Percentiles rank a stretch among this genome's conserved stretches.
phyloP scores from a whole-genome alignment of 2,888 invertebrate species.

The Hybos culiciformis region DNA sequence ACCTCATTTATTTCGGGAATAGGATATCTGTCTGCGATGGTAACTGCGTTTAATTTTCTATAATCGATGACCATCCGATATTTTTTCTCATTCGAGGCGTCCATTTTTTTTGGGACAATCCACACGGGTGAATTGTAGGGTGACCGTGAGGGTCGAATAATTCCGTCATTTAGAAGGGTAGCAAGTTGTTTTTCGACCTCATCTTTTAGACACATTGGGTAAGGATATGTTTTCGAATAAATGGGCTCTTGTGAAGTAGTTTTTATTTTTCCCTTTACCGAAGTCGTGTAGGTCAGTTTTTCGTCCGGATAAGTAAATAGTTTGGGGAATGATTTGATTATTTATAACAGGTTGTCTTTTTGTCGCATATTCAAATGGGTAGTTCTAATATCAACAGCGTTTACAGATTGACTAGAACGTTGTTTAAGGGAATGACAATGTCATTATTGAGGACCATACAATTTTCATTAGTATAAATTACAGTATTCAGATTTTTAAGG shows the following conservation, averaged over 20 bases:
- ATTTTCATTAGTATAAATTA: slow-evolving; percentile 5
- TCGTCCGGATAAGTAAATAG: slow-evolving; percentile 2
- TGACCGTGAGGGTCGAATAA: slow-evolving; percentile 11
- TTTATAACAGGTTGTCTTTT: neutral
- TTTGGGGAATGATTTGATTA: neutral
- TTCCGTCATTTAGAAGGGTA: slow-evolving; percentile 7
- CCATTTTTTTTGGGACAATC: slow-evolving; percentile 9
- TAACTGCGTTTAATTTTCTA: slow-evolving; percentile 7
- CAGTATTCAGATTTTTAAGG: neutral
- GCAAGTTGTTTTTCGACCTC: slow-evolving; percentile 8
- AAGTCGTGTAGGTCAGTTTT: slow-evolving; percentile 10
- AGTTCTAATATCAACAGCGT: neutral
- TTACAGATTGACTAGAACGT: slow-evolving; percentile 1
- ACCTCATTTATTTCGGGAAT: slow-evolving; percentile 6
- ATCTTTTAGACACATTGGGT: slow-evolving; percentile 6
- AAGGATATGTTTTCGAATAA: slow-evolving; percentile 10
- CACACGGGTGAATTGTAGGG: slow-evolving; percentile 11
- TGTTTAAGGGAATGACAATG: slow-evolving; percentile 5
- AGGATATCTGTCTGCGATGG: slow-evolving; percentile 7
- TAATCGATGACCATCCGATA: slow-evolving; percentile 7
- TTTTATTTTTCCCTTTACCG: slow-evolving; percentile 10
- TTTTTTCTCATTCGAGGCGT: no score
- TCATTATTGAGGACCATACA: neutral
- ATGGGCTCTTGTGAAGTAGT: slow-evolving; percentile 8
- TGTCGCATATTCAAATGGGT: slow-evolving; percentile 1